phyloP scores from a whole-genome alignment of 2,797 vertebrate species.

The Percopsis omiscomaycus region DNA sequence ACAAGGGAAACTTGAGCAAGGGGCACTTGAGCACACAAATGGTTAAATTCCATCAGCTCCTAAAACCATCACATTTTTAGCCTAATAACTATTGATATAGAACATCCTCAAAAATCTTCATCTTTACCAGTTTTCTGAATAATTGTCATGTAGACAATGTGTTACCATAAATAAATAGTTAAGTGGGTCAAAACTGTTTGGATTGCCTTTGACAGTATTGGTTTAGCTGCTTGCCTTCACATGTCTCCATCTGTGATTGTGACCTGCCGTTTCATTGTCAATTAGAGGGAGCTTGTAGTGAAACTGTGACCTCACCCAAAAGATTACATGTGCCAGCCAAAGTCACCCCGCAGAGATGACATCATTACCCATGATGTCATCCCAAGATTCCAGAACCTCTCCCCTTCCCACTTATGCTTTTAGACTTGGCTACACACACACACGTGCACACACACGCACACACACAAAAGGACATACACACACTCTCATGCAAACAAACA shows the following conservation, averaged over 20 bases:
- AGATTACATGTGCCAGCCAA: constrained; percentile 74
- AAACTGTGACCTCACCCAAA: constrained; percentile 71
- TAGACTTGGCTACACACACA: constrained; percentile 62
- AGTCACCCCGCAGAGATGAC: constrained; percentile 79
- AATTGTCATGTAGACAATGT: not conserved
- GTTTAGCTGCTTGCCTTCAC: constrained; percentile 51
- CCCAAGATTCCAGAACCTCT: constrained; percentile 75
- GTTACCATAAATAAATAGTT: constrained; percentile 5
- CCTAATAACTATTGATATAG: not conserved
- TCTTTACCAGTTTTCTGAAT: constrained; percentile 6
- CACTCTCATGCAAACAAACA: not conserved
- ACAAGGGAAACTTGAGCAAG: not conserved
- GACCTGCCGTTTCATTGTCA: constrained; percentile 60
- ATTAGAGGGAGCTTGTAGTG: constrained; percentile 65
- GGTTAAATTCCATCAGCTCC: constrained; percentile 24
- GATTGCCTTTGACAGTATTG: constrained; percentile 26
- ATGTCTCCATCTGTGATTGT: constrained; percentile 37
- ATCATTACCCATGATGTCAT: constrained; percentile 80
- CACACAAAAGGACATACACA: not conserved
- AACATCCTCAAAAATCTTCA: constrained; percentile 15
- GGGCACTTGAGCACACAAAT: not conserved
- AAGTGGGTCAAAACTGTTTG: constrained; percentile 20
- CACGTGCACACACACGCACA: constrained; percentile 19
- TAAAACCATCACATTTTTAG: constrained; percentile 10
- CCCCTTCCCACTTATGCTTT: constrained; percentile 74